Percentiles rank a stretch among this genome's conserved stretches.
phyloP scores from a whole-genome alignment of 2,888 invertebrate genomes.

The Sicus ferrugineus region DNA sequence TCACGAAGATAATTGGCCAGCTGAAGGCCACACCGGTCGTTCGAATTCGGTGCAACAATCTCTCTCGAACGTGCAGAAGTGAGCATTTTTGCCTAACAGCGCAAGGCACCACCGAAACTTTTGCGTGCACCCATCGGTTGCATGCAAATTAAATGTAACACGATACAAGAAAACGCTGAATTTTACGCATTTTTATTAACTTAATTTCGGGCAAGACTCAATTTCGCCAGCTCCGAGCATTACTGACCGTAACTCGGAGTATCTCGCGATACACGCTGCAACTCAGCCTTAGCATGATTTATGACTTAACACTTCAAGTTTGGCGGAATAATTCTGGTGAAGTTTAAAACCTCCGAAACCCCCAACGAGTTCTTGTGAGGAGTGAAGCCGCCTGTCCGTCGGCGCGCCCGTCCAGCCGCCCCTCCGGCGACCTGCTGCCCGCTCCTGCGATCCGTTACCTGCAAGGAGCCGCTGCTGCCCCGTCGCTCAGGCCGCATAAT shows the following conservation, averaged over 20 bases:
- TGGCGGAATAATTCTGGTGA: not conserved
- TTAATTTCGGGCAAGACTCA: constrained; percentile 20
- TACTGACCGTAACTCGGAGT: not conserved
- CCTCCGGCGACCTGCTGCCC: too few relatives aligned
- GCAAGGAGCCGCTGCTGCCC: constrained; percentile 3
- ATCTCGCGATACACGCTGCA: not conserved
- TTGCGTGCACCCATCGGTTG: not conserved
- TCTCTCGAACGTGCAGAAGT: not conserved
- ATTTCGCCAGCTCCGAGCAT: not conserved
- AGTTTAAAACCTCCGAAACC: not conserved
- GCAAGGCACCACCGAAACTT: not conserved
- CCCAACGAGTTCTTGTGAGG: not conserved
- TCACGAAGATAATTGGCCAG: constrained; percentile 15
- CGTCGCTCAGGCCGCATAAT: constrained; percentile 35
- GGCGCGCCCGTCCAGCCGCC: too few relatives aligned
- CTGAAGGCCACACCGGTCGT: constrained; percentile 11
- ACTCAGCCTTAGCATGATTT: constrained; percentile 15
- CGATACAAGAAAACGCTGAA: constrained; percentile 14
- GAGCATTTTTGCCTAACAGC: not conserved
- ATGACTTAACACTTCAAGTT: constrained; percentile 24
- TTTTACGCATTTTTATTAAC: constrained; percentile 11
- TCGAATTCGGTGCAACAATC: not conserved
- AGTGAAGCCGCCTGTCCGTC: not conserved
- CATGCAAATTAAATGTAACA: constrained; percentile 20
- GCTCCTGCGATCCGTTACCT: too few relatives aligned